Evolutionary conservation across 2,797 vertebrate genomes (phyloP).

Genomic region (Petrocephalus sullivani): DNA sequence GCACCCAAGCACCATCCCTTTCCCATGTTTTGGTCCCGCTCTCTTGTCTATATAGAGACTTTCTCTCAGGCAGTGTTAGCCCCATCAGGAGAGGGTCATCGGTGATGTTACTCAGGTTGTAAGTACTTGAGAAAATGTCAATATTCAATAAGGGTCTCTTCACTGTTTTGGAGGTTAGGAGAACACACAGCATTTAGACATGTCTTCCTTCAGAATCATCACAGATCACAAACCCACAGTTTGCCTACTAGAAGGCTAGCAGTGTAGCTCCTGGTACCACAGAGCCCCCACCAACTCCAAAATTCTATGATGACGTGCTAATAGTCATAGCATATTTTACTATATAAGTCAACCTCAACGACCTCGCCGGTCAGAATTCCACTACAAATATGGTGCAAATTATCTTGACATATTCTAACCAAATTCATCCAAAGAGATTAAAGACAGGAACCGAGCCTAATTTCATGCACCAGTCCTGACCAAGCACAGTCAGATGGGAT

Average conservation of each 20-base stretch:
- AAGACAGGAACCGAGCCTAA: not conserved
- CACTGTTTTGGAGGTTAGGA: not conserved
- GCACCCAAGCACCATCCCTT: not conserved
- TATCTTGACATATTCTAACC: not conserved
- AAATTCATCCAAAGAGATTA: not conserved
- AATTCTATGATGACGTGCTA: not conserved
- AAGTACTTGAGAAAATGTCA: constrained; percentile 10
- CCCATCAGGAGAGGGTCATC: constrained; percentile 3
- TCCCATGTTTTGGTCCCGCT: not conserved
- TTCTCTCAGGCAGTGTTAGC: not conserved
- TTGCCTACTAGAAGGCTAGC: not conserved
- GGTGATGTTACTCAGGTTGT: not conserved
- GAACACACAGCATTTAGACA: not conserved
- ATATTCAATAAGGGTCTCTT: not conserved
- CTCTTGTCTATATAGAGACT: not conserved
- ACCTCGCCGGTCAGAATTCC: not conserved
- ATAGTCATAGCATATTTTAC: not conserved
- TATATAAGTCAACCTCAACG: not conserved
- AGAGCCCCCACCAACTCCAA: not conserved
- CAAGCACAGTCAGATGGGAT: not conserved
- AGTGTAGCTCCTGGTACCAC: not conserved
- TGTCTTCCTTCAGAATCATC: constrained; percentile 5
- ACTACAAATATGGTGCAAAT: not conserved
- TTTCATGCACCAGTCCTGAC: not conserved
- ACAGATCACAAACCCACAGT: not conserved